Evolutionary conservation across 2,113 vertebrate genomes (phyloP).

Genomic region (Oceanites oceanicus): DNA sequence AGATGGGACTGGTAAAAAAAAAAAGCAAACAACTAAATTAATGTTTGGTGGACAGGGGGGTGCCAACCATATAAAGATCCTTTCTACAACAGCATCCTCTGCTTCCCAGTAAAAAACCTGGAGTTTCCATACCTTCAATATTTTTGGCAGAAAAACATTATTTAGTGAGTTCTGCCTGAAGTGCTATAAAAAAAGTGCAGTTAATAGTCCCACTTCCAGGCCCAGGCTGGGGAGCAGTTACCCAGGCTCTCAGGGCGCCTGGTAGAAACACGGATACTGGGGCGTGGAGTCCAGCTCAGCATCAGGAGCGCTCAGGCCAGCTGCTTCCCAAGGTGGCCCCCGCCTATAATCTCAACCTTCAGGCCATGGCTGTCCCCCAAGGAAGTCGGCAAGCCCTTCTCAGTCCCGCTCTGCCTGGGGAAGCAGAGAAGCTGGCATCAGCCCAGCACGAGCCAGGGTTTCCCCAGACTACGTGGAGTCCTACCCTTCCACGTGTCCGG

Average conservation of each 20-base stretch:
- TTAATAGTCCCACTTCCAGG: background rate
- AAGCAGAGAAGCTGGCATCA: background rate
- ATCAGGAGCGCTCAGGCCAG: constrained; percentile 57
- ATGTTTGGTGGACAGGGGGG: background rate
- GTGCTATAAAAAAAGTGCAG: background rate
- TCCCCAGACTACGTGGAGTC: background rate
- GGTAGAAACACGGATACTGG: constrained; percentile 72
- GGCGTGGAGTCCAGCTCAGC: constrained; percentile 36
- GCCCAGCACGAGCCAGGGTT: background rate
- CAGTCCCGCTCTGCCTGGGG: background rate
- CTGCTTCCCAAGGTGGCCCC: constrained; percentile 77
- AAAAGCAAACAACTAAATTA: background rate
- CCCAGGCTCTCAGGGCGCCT: constrained; percentile 72
- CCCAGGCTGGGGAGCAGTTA: background rate
- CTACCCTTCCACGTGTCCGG: background rate
- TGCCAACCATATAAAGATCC: background rate
- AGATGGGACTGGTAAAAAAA: background rate
- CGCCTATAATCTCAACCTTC: constrained; percentile 75
- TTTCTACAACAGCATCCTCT: background rate
- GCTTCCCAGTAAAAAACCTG: background rate
- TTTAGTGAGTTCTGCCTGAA: background rate
- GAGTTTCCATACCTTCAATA: background rate
- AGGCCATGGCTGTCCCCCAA: background rate
- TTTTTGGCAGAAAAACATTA: background rate
- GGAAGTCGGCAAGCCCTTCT: background rate